A percentile compares a stretch with the other conserved stretches of the same genome.
phyloP scores from a whole-genome alignment of 2,888 invertebrate genomes.

The Eristalinus aeneus region DNA sequence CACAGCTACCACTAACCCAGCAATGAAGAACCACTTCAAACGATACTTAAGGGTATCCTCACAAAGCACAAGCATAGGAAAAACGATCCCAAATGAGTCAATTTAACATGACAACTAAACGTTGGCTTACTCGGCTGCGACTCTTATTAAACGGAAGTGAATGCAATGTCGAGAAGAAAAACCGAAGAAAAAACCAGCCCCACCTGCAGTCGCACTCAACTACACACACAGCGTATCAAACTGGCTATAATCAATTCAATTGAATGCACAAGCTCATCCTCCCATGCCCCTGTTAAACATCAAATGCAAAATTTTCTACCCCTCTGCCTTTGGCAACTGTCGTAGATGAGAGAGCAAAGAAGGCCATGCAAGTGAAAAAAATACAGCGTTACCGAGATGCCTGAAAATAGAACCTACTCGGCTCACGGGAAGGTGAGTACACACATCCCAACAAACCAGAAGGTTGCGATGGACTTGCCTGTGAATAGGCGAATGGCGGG shows the following conservation, averaged over 20 bases:
- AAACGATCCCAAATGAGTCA: conserved; percentile 30
- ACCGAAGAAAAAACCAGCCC: neutral
- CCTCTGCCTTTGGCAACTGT: conserved; percentile 62
- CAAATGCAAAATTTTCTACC: conserved; percentile 58
- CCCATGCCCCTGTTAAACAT: conserved; percentile 37
- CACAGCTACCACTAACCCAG: neutral
- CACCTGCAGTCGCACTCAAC: neutral
- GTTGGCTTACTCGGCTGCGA: neutral
- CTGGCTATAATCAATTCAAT: conserved; percentile 57
- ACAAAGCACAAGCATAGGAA: neutral
- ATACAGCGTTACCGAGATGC: neutral
- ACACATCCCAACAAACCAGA: neutral
- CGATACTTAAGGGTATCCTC: neutral
- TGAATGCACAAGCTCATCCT: neutral
- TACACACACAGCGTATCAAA: conserved; percentile 8
- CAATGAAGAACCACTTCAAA: neutral
- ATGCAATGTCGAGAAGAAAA: neutral
- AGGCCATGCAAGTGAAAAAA: neutral
- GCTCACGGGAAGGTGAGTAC: neutral
- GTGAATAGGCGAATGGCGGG: too few species aligned
- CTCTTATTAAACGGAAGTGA: neutral
- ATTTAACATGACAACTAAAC: conserved; percentile 30
- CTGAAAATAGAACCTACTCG: conserved; percentile 9
- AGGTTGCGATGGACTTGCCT: neutral
- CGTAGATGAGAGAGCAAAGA: conserved; percentile 43